Evolutionary conservation across 2,797 vertebrate genomes (phyloP), one percentile per base, ranked within the genome.

Genomic region (Lates japonicus): DNA sequence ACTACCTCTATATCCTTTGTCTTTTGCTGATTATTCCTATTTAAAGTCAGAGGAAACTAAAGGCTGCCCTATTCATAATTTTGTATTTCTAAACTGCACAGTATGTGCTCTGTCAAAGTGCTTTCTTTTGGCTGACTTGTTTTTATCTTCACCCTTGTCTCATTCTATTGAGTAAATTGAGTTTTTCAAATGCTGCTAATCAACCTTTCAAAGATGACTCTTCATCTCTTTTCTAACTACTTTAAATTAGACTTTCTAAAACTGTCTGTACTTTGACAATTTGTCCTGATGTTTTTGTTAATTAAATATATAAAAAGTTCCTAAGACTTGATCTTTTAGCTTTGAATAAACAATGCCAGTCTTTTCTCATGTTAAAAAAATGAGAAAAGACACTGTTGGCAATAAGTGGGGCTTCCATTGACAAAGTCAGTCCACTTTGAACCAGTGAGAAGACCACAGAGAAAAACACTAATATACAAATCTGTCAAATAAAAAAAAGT

Each of bases 121-220:
- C 9, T 60, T 67, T 63, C 37, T 62, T 74, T 60, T 29, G 3
- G 35, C n/a, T 25, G 31, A 31, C 3, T 55, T 58, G 13, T 31
- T 13, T 57, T 31, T 25, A 13, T 13, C 42, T 68, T 58, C 10
- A 58, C 58, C 9, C 7, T 31, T n/a, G n/a, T 41, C 46, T 70
- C 11, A 22, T 13, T 67, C 7, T 44, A 12, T 33, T 74, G n/a
- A 10, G 1, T 31, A 13, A 31, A 58, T 69, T 6, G 16, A 35
- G 14, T 46, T 22, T 81, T 70, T 70, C 19, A 42, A 75, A 63
- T 25, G 14, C 16, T 58, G 7, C 52, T 49, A 33, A 67, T 52
- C 9, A 5, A 19, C 63, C n/a, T 39, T 42, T 61, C 1, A 19
- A 44, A 73, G 17, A 62, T 19, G 61, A 17, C 2, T 37, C 25